phyloP scores from a whole-genome alignment of 2,888 invertebrate species.

The Ormyrus thymus region DNA sequence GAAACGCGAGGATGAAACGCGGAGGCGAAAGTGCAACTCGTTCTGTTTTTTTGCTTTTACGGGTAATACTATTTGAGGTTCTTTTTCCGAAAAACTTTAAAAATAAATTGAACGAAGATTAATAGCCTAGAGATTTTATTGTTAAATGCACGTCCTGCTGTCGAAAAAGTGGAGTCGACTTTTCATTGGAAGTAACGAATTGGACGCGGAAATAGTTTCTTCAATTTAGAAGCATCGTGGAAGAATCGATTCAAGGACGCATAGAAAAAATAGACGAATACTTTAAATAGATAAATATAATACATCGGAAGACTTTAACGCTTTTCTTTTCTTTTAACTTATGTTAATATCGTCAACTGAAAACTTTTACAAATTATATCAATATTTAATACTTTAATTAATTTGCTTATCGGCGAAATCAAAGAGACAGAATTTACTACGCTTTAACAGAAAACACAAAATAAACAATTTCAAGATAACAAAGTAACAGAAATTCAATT shows the following conservation, averaged over 20 bases:
- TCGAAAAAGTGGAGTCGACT: background rate
- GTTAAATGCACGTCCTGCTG: background rate
- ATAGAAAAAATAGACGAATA: slow-evolving; percentile 34
- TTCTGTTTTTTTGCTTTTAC: slow-evolving; percentile 22
- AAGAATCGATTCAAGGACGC: slow-evolving; percentile 5
- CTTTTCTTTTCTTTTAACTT: slow-evolving; percentile 8
- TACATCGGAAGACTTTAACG: slow-evolving; percentile 37
- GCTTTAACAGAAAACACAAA: no score
- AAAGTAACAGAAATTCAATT: no score
- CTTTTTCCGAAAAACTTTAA: background rate
- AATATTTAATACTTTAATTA: slow-evolving; percentile 1
- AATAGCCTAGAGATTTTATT: background rate
- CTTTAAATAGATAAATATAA: background rate
- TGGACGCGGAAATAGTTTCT: background rate
- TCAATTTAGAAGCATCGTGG: slow-evolving; percentile 8
- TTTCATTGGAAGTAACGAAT: background rate
- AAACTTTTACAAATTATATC: slow-evolving; percentile 7
- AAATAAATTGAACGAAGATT: no score
- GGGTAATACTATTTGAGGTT: slow-evolving; percentile 21
- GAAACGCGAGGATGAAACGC: slow-evolving; percentile 1
- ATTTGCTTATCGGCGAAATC: background rate
- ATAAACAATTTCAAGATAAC: no score
- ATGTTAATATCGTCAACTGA: slow-evolving; percentile 19
- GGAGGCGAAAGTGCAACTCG: background rate
- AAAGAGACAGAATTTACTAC: no score